Conservation (phyloP, 2,113 vertebrate genomes). For the Paradoxurus hermaphroditus region DNA sequence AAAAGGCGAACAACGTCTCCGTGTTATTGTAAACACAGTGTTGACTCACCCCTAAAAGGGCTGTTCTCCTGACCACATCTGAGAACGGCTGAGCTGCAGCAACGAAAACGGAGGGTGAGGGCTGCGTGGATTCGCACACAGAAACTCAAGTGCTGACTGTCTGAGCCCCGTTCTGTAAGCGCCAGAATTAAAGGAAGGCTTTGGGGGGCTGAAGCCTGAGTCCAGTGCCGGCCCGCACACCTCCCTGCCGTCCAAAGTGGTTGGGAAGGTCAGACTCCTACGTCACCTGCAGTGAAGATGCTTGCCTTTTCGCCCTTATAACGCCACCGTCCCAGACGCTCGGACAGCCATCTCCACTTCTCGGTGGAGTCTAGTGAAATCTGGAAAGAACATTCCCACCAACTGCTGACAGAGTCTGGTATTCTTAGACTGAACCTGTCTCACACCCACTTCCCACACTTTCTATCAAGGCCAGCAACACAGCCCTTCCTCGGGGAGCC, state of each 20-base stretch:
- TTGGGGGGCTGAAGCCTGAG: background rate
- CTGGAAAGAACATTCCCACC: background rate
- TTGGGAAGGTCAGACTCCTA: background rate
- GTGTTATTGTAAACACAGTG: background rate
- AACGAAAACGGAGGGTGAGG: background rate
- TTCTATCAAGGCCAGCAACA: background rate
- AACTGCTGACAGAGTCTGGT: background rate
- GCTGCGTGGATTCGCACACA: fast-evolving
- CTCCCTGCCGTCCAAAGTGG: background rate
- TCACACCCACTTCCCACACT: background rate
- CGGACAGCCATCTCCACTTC: background rate
- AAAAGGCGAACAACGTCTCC: background rate
- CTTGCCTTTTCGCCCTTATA: background rate
- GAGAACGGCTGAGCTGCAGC: background rate
- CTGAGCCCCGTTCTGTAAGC: background rate
- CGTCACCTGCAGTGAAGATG: fast-evolving
- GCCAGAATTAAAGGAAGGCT: background rate
- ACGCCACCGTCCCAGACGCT: background rate
- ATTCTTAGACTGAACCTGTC: background rate
- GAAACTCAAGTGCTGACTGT: background rate
- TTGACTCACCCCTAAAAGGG: background rate
- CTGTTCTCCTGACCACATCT: background rate
- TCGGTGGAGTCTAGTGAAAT: background rate
- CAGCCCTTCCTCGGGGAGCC: background rate
- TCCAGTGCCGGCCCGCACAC: background rate